These are phyloP conservation scores for Caenorhabditis angaria DNA, from an alignment of 2,888 invertebrate genomes.

Conservation along the genomic window DNA sequence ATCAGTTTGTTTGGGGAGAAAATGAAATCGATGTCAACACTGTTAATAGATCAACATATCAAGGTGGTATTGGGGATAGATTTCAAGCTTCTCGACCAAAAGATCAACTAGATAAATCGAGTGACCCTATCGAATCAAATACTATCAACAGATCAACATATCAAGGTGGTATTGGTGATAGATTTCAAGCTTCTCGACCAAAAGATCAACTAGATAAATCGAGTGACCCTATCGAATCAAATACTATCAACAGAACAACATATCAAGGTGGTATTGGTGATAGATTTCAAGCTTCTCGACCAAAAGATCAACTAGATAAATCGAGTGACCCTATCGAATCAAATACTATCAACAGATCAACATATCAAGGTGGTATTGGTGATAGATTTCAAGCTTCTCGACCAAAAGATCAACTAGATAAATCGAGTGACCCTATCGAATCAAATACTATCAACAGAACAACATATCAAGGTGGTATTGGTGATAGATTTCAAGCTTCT, in stretches of 20 bases:
- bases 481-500: conserved; percentile 21
- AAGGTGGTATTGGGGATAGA: conserved; percentile 29
- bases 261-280: conserved; percentile 38
- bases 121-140: conserved; percentile 18
- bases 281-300: conserved; percentile 22
- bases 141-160: conserved; percentile 33
- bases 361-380: conserved; percentile 33
- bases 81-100: conserved; percentile 24
- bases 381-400: conserved; percentile 23
- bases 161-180: conserved; percentile 33
- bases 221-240: conserved; percentile 21
- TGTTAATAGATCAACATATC: conserved; percentile 14
- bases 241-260: conserved; percentile 30
- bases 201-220: conserved; percentile 26
- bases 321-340: conserved; percentile 22
- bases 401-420: conserved; percentile 30
- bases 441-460: conserved; percentile 24
- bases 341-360: conserved; percentile 25
- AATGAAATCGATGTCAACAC: neutral
- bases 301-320: conserved; percentile 28
- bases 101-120: conserved; percentile 24
- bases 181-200: conserved; percentile 24
- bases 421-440: conserved; percentile 22
- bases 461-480: conserved; percentile 31
- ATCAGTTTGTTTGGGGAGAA: neutral